phyloP scores from a whole-genome alignment of 2,797 vertebrate genomes.

The Sebastes oblongus region DNA sequence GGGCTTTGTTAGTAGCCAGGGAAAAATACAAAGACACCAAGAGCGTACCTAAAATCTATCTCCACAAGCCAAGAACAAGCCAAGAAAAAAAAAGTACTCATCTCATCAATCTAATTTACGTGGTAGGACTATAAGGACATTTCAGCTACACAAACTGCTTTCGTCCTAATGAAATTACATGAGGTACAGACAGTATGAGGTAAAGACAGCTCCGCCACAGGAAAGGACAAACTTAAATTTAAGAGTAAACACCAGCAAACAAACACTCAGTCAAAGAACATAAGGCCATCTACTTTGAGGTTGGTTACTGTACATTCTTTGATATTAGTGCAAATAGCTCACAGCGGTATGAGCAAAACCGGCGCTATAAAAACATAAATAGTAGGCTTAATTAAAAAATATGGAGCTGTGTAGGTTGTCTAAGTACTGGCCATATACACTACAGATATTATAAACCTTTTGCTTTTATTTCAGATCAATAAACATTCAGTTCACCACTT shows the following conservation, averaged over 20 bases:
- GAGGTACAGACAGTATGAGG: not conserved
- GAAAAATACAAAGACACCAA: not conserved
- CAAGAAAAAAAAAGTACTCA: not conserved
- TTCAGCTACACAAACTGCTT: not conserved
- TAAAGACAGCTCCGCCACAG: not conserved
- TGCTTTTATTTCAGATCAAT: constrained; percentile 16
- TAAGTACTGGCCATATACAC: not conserved
- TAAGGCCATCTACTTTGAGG: not conserved
- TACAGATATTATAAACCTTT: not conserved
- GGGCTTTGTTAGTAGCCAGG: not conserved
- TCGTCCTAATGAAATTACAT: constrained; percentile 13
- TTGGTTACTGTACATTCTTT: not conserved
- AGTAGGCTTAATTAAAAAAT: constrained; percentile 7
- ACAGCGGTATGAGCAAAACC: not conserved
- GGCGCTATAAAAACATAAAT: not conserved
- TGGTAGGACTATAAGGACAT: not conserved
- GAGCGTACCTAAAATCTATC: not conserved
- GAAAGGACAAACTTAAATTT: constrained; percentile 14
- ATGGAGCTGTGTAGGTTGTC: not conserved
- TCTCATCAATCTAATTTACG: constrained; percentile 19
- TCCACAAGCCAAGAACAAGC: not conserved
- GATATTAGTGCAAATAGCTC: not conserved
- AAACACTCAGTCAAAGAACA: not conserved
- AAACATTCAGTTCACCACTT: not conserved
- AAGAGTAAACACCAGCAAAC: not conserved